These are phyloP conservation scores for Bradysia coprophila DNA, from an alignment of 1,140 invertebrate species.

Conservation along the genomic window DNA sequence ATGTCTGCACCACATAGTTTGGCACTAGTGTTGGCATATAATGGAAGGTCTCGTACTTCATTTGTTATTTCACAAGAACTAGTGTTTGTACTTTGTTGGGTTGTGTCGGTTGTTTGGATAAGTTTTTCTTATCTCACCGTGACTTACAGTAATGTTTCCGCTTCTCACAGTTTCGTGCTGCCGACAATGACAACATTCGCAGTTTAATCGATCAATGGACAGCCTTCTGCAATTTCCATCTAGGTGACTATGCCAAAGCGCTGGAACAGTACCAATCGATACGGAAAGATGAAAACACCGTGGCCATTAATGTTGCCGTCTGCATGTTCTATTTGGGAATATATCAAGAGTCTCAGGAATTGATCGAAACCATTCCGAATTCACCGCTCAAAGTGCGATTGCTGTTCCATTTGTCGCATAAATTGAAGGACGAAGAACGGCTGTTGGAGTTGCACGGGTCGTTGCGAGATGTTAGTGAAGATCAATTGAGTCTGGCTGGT, in stretches of 20 bases:
- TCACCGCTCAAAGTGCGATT: conserved; percentile 52
- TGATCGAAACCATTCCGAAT: conserved; percentile 35
- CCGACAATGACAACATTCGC: not conserved
- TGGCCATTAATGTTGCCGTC: conserved; percentile 64
- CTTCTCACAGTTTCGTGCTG: not conserved
- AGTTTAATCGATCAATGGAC: conserved; percentile 62
- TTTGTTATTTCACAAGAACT: not conserved
- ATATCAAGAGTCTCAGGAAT: conserved; percentile 44
- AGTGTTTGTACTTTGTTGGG: conserved; percentile 2
- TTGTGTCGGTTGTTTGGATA: not conserved
- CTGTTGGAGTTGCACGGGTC: conserved; percentile 67
- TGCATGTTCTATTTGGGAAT: conserved; percentile 89
- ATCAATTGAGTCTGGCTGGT: conserved; percentile 88
- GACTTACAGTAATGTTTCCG: conserved; percentile 1
- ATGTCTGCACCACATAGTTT: no score
- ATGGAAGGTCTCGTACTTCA: no score
- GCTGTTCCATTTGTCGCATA: conserved; percentile 86
- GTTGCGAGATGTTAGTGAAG: conserved; percentile 76
- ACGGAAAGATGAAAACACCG: conserved; percentile 25
- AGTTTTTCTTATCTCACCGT: not conserved
- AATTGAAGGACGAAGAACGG: conserved; percentile 71
- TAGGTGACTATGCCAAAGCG: conserved; percentile 81
- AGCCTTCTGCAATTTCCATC: conserved; percentile 87
- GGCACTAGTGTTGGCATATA: no score
- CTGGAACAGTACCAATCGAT: conserved; percentile 50